Percentiles rank a stretch among this genome's conserved stretches.
Evolutionary conservation across 2,113 vertebrate species (phyloP).

Genomic region (Lophochroa leadbeateri): DNA sequence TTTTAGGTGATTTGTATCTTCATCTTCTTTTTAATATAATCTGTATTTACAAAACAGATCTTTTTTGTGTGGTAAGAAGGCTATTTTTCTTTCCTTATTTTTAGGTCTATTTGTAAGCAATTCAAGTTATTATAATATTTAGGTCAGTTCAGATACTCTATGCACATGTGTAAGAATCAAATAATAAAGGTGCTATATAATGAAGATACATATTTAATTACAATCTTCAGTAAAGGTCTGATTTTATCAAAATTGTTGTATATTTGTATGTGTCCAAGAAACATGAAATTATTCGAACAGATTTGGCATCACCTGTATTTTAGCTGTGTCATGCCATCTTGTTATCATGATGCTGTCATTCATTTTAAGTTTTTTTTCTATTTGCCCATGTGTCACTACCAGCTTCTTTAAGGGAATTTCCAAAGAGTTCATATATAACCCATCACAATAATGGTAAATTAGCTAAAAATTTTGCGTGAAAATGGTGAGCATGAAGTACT

Average conservation of each 20-base stretch:
- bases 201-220: neutral
- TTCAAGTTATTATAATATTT: neutral
- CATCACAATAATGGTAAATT: neutral
- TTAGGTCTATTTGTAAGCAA: neutral
- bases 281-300: neutral
- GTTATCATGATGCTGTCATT: neutral
- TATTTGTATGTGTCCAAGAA: neutral
- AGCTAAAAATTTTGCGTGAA: neutral
- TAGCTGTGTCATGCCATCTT: neutral
- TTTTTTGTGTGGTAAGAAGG: neutral
- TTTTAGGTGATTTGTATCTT: neutral
- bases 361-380: neutral
- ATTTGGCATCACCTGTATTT: neutral
- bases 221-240: neutral
- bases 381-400: neutral
- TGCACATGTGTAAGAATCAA: neutral
- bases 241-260: neutral
- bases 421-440: neutral
- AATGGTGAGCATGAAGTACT: neutral
- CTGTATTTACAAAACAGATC: neutral
- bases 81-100: neutral
- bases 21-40: neutral
- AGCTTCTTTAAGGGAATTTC: neutral
- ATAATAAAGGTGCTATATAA: neutral
- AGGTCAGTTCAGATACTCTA: neutral